A percentile compares a stretch with the other conserved stretches of the same genome.
Conservation (phyloP, 2,797 vertebrate genomes). For the Lepilemur septentrionalis region DNA sequence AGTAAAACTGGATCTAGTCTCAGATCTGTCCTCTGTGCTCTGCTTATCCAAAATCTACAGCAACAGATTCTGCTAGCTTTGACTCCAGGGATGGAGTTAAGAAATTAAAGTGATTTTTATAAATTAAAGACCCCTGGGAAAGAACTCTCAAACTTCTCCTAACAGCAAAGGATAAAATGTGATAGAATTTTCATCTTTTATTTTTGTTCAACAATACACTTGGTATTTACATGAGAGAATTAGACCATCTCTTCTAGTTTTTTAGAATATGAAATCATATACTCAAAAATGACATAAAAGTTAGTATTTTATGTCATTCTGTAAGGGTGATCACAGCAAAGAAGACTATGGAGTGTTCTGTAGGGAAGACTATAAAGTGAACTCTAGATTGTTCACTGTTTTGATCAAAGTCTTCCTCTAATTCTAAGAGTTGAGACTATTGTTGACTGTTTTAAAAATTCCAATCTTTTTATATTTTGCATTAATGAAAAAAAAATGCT, state of each 20-base stretch:
- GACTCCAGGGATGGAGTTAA: background rate
- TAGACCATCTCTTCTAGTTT: background rate
- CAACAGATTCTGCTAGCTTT: background rate
- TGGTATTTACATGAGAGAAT: slow-evolving; percentile 19
- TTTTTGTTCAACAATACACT: background rate
- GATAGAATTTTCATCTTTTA: background rate
- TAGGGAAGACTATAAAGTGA: background rate
- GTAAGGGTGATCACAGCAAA: background rate
- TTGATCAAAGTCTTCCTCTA: background rate
- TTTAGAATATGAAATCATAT: background rate
- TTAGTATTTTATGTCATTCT: background rate
- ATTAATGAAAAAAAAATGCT: background rate
- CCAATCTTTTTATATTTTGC: background rate
- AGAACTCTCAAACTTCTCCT: slow-evolving; percentile 29
- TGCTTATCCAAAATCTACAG: background rate
- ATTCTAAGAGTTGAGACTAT: background rate
- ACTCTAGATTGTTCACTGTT: background rate
- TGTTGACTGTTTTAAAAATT: background rate
- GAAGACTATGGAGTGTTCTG: background rate
- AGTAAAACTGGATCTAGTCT: background rate
- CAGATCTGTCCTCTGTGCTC: background rate
- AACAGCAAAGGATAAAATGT: background rate
- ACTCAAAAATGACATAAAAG: background rate
- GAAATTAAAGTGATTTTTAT: background rate
- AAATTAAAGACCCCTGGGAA: background rate